Base-by-base conservation (phyloP, 2,888 invertebrate species). In the Creontiades dilutus region DNA sequence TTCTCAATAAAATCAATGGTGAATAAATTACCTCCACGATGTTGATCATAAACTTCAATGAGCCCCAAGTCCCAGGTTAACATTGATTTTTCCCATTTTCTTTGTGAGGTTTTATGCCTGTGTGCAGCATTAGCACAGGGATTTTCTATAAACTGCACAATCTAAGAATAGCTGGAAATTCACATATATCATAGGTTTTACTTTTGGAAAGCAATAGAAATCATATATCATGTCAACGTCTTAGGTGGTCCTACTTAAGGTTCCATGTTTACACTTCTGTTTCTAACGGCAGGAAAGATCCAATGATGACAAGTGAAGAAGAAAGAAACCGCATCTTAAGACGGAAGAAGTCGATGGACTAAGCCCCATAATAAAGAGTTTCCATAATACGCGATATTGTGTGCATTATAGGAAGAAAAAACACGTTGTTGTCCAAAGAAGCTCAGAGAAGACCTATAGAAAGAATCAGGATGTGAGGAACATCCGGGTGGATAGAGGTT, bases 341-440 rank as follows among this genome's bases (percentile, higher is more conserved):
- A 68, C 68, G 68, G 68, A 68, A 68, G 68, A 68, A 68, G 68
- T 68, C 27, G 68, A 68, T 68, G 68, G 68, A 68, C 19, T 23
- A 19, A 19, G 19, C 23, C 13, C 5, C 13, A 7, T 12, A 23
- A 23, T 23, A 68, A 9, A 68, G n/a, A n/a, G 68, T 68, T 23
- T 68, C 68, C 9, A 68, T 68, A 23, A 27, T 68, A 19, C 68
- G 27, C 12, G 9, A 61, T 19, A 52, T 68, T 68, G 68, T 68
- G 68, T n/a, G 23, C 27, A 68, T 23, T 12, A 9, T 23, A 23
- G 23, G 11, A 2, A 16, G 27, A 19, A 11, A 68, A 68, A 68
- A 68, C 3, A 68, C 4, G 12, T 3, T 68, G 68, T 68, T 68
- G 68, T 19, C 61, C 27, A 19, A 68, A n/a, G 0, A 68, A 68